Conservation (phyloP, 2,797 vertebrate genomes). For the Gastrophryne carolinensis region DNA sequence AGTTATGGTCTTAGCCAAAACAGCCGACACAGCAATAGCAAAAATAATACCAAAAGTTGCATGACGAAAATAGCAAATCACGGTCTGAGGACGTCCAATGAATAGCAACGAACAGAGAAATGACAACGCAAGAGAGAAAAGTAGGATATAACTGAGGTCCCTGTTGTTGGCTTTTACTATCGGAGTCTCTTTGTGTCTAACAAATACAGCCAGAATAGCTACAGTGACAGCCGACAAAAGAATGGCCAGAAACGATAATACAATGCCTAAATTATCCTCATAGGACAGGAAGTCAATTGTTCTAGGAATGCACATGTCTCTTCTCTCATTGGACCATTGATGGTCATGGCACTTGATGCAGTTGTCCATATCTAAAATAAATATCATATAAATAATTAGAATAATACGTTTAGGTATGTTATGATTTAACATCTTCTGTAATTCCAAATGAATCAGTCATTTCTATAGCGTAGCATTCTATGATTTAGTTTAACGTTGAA, state of each 20-base stretch:
- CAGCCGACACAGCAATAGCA: conserved; percentile 25
- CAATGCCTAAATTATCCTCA: conserved; percentile 26
- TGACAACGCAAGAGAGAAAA: conserved; percentile 6
- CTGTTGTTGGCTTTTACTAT: conserved; percentile 42
- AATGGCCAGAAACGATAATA: conserved; percentile 7
- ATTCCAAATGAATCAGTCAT: too few relatives aligned
- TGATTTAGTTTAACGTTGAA: too few relatives aligned
- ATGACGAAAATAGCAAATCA: conserved; percentile 26
- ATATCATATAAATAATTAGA: too few relatives aligned
- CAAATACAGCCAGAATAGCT: conserved; percentile 8
- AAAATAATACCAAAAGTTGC: conserved; percentile 41
- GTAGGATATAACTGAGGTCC: conserved; percentile 22
- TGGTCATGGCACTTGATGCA: conserved; percentile 65
- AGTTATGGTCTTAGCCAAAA: conserved; percentile 44
- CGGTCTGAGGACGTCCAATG: conserved; percentile 19
- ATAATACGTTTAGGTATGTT: too few relatives aligned
- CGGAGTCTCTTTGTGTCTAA: conserved; percentile 16
- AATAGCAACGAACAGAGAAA: conserved; percentile 44
- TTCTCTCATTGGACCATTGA: conserved; percentile 67
- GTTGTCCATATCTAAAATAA: conserved; percentile 65
- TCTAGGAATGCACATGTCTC: conserved; percentile 62
- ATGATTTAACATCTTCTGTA: too few relatives aligned
- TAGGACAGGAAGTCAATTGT: conserved; percentile 64
- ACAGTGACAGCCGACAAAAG: background rate
- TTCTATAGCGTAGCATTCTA: too few relatives aligned